These are phyloP conservation scores for Drosophila mimica DNA, from an alignment of 2,888 invertebrate genomes.

Conservation along the genomic window DNA sequence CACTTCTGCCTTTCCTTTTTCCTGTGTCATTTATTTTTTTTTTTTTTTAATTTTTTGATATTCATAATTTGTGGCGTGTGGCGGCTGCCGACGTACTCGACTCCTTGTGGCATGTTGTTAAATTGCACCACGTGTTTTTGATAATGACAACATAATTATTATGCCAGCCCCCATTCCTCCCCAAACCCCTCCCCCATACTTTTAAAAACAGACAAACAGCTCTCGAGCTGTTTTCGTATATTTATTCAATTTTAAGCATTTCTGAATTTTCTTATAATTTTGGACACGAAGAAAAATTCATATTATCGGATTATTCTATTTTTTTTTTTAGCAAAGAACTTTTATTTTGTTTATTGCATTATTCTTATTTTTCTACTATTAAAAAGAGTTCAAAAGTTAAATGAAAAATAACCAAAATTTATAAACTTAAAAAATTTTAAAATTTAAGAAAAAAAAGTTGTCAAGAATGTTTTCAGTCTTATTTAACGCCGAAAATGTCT, in stretches of 20 bases:
- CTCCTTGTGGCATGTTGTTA: conserved; percentile 65
- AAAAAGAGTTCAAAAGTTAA: no score
- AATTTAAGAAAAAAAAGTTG: no score
- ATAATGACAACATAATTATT: conserved; percentile 83
- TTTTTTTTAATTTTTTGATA: conserved; percentile 54
- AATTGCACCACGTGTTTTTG: conserved; percentile 85
- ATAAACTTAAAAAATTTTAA: no score
- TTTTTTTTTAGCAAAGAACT: not conserved
- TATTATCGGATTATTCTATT: no score
- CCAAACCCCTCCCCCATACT: not conserved
- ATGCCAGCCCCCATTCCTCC: conserved; percentile 5
- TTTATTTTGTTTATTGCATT: no score
- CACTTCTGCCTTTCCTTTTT: conserved; percentile 36
- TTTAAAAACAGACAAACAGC: not conserved
- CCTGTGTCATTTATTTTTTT: conserved; percentile 66
- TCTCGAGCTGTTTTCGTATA: not conserved
- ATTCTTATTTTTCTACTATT: no score
- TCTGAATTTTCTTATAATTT: not conserved
- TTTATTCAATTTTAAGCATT: not conserved
- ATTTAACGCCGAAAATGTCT: not conserved
- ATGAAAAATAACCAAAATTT: no score
- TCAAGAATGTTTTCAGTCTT: no score
- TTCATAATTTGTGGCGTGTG: conserved; percentile 78
- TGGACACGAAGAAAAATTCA: no score
- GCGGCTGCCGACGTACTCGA: conserved; percentile 35